Conservation (phyloP, 2,888 invertebrate species). For the Nebria brevicollis region DNA sequence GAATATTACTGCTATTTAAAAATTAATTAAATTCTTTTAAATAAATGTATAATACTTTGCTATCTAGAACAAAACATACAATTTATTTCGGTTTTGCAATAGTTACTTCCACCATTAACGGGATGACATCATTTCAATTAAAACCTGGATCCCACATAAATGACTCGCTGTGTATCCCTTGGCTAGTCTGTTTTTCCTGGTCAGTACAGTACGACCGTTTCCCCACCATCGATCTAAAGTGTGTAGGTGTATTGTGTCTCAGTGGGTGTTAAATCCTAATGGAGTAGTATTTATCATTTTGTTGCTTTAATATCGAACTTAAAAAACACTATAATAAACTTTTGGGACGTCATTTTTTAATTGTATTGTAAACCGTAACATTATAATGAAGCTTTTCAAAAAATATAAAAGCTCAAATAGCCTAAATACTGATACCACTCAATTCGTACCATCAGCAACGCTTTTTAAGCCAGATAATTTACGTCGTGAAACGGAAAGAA, state of each 20-base stretch:
- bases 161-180: background rate
- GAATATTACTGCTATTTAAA: too few relatives aligned
- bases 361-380: background rate
- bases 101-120: slow-evolving; percentile 32
- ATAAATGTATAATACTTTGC: too few relatives aligned
- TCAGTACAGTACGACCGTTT: slow-evolving; percentile 8
- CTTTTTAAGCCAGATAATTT: background rate
- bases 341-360: background rate
- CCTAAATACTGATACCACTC: background rate
- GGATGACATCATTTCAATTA: slow-evolving; percentile 45
- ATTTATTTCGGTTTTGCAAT: slow-evolving; percentile 19
- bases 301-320: background rate
- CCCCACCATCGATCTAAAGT: slow-evolving; percentile 24
- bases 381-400: slow-evolving; percentile 34
- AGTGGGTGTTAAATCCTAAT: background rate
- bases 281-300: background rate
- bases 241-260: background rate
- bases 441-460: background rate
- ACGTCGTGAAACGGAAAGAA: background rate
- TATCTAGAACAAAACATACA: background rate
- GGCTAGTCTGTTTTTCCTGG: slow-evolving; percentile 21
- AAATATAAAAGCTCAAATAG: slow-evolving; percentile 37
- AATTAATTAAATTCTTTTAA: too few relatives aligned
- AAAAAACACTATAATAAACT: too few relatives aligned
- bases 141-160: slow-evolving; percentile 22